These are phyloP conservation scores for Otis tarda DNA, from an alignment of 2,113 vertebrate species.

Conservation along the genomic window DNA sequence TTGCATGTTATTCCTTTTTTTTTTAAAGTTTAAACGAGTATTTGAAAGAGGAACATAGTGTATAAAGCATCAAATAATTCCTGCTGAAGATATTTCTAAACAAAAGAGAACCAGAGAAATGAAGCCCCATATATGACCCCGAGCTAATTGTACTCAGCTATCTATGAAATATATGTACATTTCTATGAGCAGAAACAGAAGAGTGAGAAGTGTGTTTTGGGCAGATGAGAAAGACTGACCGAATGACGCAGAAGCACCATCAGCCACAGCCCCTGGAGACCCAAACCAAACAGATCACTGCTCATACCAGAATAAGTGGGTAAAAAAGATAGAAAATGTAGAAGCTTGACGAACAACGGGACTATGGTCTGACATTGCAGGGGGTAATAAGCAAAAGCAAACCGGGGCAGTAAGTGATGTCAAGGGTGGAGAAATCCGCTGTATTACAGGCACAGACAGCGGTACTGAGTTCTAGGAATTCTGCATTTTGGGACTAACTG, in stretches of 20 bases:
- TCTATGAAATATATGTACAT: neutral
- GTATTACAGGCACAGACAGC: neutral
- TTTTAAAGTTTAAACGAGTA: neutral
- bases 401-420: neutral
- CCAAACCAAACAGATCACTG: neutral
- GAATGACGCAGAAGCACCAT: neutral
- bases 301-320: neutral
- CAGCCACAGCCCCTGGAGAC: neutral
- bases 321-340: neutral
- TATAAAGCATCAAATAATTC: neutral
- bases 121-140: neutral
- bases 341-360: neutral
- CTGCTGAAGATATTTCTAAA: neutral
- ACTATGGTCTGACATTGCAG: accelerated
- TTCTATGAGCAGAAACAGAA: neutral
- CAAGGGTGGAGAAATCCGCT: neutral
- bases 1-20: neutral
- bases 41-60: neutral
- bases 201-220: neutral
- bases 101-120: neutral
- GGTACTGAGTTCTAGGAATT: neutral
- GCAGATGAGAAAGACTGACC: neutral
- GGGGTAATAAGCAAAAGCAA: neutral
- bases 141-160: neutral
- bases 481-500: neutral